Evolutionary conservation across 30 jellyfish, hydroid and myxozoan genomes (phyloP).

Genomic region (Aurelia aurita complex sp. Pacific): DNA sequence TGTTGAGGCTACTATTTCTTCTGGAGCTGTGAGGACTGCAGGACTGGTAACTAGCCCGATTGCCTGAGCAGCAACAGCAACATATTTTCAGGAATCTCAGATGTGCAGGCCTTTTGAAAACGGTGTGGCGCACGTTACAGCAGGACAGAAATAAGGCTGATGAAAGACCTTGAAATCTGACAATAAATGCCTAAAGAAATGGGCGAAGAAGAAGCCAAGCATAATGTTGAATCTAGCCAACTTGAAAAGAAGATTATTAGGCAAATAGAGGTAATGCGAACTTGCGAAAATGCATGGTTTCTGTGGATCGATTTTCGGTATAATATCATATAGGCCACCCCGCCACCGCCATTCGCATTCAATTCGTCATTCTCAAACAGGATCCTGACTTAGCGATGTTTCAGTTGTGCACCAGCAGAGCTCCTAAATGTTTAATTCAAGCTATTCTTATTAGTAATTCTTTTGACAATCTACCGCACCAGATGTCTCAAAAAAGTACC

Average conservation of each 20-base stretch:
- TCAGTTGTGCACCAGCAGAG: no score
- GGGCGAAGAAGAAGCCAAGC: slow-evolving; percentile 51
- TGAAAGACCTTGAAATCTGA: not conserved
- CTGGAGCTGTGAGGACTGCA: not conserved
- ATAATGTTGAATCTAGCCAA: slow-evolving; percentile 18
- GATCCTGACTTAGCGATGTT: no score
- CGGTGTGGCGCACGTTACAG: not conserved
- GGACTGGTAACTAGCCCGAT: not conserved
- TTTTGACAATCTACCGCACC: no score
- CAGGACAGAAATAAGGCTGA: not conserved
- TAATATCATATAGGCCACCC: no score
- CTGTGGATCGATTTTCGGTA: not conserved
- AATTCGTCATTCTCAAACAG: no score
- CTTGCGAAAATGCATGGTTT: not conserved
- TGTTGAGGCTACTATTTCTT: no score
- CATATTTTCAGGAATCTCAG: not conserved
- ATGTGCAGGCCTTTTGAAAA: not conserved
- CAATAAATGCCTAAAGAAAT: not conserved
- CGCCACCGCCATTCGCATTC: no score
- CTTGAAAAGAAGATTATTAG: slow-evolving; percentile 82
- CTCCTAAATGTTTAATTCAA: no score
- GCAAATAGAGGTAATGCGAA: slow-evolving; percentile 74
- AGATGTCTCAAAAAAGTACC: no score
- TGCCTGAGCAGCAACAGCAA: not conserved
- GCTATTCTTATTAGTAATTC: no score